These are phyloP conservation scores for roundworm (Caenorhabditis elegans) DNA, from an alignment of 1,140 invertebrate species.

Conservation along the genomic window DNA sequence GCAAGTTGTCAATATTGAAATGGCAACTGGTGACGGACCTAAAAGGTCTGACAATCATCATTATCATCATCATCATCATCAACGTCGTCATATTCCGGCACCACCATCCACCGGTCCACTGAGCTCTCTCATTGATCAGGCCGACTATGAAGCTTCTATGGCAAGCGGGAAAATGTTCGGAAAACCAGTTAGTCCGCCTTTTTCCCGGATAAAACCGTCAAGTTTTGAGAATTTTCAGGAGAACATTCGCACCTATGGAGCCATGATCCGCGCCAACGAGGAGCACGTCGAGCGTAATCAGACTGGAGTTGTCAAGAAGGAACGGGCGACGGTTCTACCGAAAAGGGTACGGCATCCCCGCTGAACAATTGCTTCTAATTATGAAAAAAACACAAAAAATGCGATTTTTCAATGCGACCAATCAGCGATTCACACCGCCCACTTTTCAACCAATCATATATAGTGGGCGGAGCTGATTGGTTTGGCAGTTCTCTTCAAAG, in stretches of 20 bases:
- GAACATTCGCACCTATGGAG: background rate
- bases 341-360: background rate
- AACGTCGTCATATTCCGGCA: background rate
- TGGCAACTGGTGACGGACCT: background rate
- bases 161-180: slow-evolving; percentile 2
- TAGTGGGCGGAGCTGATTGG: too few relatives aligned
- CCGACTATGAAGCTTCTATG: slow-evolving; percentile 8
- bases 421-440: too few relatives aligned
- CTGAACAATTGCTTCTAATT: too few relatives aligned
- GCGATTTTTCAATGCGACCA: too few relatives aligned
- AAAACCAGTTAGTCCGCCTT: background rate
- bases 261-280: background rate
- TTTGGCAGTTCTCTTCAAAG: too few relatives aligned
- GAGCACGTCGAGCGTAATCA: background rate
- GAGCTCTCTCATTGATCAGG: background rate
- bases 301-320: background rate
- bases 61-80: background rate
- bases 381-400: too few relatives aligned
- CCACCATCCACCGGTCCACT: background rate
- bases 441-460: too few relatives aligned
- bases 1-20: slow-evolving; percentile 39
- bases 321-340: background rate
- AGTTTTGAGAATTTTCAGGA: background rate
- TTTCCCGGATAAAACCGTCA: too few relatives aligned
- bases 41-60: background rate